Conservation (phyloP, 2,888 invertebrate genomes). For the Imbricaverruca yamaguchii region DNA sequence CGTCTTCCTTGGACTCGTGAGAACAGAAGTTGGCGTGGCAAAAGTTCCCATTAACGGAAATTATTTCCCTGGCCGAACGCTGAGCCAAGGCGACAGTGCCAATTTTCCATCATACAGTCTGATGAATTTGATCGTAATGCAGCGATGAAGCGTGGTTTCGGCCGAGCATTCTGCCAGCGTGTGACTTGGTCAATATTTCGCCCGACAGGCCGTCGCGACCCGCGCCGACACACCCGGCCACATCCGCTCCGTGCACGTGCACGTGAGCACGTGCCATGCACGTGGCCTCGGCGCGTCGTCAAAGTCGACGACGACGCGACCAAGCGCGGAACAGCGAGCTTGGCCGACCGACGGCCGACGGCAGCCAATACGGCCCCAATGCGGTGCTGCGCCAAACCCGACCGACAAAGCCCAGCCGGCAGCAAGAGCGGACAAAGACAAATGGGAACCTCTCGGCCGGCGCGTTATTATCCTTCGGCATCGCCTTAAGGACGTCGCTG, state of each 20-base stretch:
- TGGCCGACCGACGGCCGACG: no score
- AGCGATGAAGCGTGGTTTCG: not conserved
- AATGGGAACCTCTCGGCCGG: not conserved
- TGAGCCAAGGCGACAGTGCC: not conserved
- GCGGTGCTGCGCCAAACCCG: no score
- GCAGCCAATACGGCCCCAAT: no score
- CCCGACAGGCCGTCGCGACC: no score
- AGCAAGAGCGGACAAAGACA: not conserved
- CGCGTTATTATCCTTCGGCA: not conserved
- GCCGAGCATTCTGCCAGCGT: not conserved
- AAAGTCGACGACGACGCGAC: no score
- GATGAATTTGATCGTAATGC: no score
- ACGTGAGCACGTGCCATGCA: no score
- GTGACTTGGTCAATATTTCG: no score
- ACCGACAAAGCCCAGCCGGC: not conserved
- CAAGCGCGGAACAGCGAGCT: no score
- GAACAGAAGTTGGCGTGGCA: not conserved
- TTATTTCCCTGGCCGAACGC: not conserved
- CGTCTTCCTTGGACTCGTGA: not conserved
- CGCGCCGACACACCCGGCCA: no score
- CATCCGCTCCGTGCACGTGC: no score
- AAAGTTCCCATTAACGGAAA: not conserved
- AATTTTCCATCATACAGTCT: not conserved
- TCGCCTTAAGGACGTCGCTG: not conserved
- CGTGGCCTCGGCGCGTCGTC: no score